Evolutionary conservation across 2,797 vertebrate genomes (phyloP), one percentile per base, ranked within the genome.

Genomic region (Alosa sapidissima): DNA sequence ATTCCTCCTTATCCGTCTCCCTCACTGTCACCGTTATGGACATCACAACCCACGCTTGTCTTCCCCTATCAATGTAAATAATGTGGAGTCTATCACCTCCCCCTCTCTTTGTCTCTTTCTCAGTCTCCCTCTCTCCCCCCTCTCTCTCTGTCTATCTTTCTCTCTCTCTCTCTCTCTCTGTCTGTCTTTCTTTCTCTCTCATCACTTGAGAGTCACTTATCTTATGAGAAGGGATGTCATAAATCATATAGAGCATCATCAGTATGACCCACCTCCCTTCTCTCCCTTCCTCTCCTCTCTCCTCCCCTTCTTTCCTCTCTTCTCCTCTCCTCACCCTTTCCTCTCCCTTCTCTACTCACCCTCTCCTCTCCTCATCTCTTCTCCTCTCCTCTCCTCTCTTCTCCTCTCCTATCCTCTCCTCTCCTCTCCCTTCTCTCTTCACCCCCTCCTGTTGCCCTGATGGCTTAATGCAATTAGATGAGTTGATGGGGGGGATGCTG

Each of bases 401-500:
- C 19, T n/a, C 21, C 19, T n/a, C 0, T n/a, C 21, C 54, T 21
- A 54, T 21, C 55, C 19, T 60, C 2, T n/a, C 16, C 55, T n/a
- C 19, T 8, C 19, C 16, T 5, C 5, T 10, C 11, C 14, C 54
- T 21, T 19, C 21, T 19, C 60, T 9, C 24, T n/a, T 19, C n/a
- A 52, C 21, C 7, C 21, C 19, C 21, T 16, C 60, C 60, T 62
- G 60, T 11, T 28, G 24, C 8, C 10, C 9, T 33, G 24, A 11
- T 28, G 62, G 62, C 62, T 13, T 65, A 65, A 65, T 72, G 65
- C 65, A 33, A 72, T 72, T 72, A 72, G 28, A 24, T 28, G 68
- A 13, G 33, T 28, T 75, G 68, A 75, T 75, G 68, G 68, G 68
- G 68, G 28, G n/a, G n/a, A n/a, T n/a, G n/a, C 14, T 75, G 68